A percentile compares a stretch with the other conserved stretches of the same genome.
Conservation (phyloP, 2,797 vertebrate genomes). For the Tokudaia tokunoshimensis region DNA sequence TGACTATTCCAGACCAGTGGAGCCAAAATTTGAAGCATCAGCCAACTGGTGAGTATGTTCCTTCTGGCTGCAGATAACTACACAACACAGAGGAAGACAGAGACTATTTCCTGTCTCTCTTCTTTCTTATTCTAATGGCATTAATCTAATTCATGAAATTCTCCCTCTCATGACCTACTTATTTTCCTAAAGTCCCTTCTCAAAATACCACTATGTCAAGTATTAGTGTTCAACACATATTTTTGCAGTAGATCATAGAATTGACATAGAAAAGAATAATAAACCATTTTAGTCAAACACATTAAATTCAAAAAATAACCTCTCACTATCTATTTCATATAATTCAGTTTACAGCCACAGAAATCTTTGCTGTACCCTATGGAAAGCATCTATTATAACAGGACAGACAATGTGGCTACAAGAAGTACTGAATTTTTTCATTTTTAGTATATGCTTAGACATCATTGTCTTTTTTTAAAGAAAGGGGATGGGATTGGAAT, state of each 20-base stretch:
- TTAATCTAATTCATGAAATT: background rate
- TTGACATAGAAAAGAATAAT: background rate
- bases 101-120: background rate
- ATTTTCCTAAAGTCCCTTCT: too few species aligned
- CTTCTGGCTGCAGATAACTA: background rate
- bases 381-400: background rate
- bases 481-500: background rate
- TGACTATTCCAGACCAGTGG: background rate
- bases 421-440: background rate
- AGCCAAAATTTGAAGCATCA: background rate
- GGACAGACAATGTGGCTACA: background rate
- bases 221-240: too few species aligned
- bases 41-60: background rate
- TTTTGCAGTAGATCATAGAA: background rate
- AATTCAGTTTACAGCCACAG: background rate
- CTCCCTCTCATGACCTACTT: background rate
- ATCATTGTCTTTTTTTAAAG: background rate
- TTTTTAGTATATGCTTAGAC: background rate
- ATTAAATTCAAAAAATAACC: conserved; percentile 26
- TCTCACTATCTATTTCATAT: background rate
- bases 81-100: too few species aligned
- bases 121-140: background rate
- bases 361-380: background rate
- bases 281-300: background rate
- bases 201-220: background rate